Percentiles rank a stretch among this genome's conserved stretches.
These are phyloP conservation scores for Probosciger aterrimus DNA, from an alignment of 2,113 vertebrate species.

Conservation along the genomic window DNA sequence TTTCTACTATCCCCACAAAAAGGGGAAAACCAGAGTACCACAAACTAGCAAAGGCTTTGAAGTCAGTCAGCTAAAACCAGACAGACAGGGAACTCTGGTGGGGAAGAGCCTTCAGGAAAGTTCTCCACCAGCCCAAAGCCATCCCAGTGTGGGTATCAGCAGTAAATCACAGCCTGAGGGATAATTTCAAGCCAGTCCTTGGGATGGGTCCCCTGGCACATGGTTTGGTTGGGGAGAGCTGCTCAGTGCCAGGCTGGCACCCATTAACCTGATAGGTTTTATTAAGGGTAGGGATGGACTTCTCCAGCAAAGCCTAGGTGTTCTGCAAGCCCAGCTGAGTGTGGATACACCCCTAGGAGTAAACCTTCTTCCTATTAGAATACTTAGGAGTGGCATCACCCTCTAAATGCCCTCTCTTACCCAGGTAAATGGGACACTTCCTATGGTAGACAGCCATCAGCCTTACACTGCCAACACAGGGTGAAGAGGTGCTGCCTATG, in stretches of 20 bases:
- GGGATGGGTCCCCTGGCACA: background rate
- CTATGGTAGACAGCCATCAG: fast-evolving
- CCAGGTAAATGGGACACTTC: too few species aligned
- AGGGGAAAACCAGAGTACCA: background rate
- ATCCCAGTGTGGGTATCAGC: background rate
- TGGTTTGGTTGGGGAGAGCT: fast-evolving
- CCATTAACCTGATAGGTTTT: background rate
- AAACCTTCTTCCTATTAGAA: background rate
- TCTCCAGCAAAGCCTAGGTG: background rate
- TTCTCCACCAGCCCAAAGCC: background rate
- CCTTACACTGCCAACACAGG: background rate
- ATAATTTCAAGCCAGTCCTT: background rate
- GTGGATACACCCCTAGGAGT: background rate
- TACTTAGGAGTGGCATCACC: background rate
- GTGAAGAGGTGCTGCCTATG: background rate
- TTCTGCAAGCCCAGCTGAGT: background rate
- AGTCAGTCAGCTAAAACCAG: background rate
- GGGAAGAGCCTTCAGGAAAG: background rate
- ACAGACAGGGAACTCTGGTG: background rate
- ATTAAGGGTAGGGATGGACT: background rate
- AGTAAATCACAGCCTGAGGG: background rate
- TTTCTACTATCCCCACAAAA: background rate
- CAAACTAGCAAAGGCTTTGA: background rate
- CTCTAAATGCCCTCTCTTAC: too few species aligned
- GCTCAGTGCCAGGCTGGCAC: background rate